Evolutionary conservation across 2,797 vertebrate genomes (phyloP), one percentile per base, ranked within the genome.

Genomic region (Alectoris magna): DNA sequence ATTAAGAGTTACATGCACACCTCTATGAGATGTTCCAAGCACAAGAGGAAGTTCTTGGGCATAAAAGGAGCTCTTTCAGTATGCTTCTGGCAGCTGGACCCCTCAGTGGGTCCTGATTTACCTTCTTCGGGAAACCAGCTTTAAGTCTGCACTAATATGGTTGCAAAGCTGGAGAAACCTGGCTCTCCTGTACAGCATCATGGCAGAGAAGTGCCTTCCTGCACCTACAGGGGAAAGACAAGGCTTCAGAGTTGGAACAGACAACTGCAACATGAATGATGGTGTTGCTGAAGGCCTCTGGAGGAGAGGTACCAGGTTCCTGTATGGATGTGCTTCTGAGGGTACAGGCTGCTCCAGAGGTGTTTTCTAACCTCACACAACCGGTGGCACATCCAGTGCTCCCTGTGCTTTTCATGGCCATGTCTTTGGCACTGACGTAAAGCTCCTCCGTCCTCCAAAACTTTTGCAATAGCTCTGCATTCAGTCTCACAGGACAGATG

Each of bases 391-490:
- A 29, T 53, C 27, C 75, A 77, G 87, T 82, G 10, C 22, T 53
- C 3, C 31, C 43, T 0, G 0, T 46, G 36, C 11, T 1, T 15
- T 4, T 39, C 4, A 2, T 17, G 9, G 58, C 34, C 38, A 27
- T 8, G 15, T 82, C 56, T 76, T 36, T 23, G 68, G 46, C 31
- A 34, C 34, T 66, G 18, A 7, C 69, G 13, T 60, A 60, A 75
- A 79, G 10, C 64, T 82, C 17, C 11, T 34, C 34, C 22, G 23
- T 55, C 26, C 63, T 72, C 34, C 29, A 41, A 56, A 67, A 66
- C 14, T 78, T 62, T 85, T 83, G 60, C 0, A 0, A 14, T 29
- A 59, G 11, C 17, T 66, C 31, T 4, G 1, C 74, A 14, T 26
- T n/a, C 31, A 43, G n/a, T 78, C 49, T 86, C 67, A 48, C 22